phyloP scores from a whole-genome alignment of 2,888 invertebrate genomes.

The Vesta saturnalis region DNA sequence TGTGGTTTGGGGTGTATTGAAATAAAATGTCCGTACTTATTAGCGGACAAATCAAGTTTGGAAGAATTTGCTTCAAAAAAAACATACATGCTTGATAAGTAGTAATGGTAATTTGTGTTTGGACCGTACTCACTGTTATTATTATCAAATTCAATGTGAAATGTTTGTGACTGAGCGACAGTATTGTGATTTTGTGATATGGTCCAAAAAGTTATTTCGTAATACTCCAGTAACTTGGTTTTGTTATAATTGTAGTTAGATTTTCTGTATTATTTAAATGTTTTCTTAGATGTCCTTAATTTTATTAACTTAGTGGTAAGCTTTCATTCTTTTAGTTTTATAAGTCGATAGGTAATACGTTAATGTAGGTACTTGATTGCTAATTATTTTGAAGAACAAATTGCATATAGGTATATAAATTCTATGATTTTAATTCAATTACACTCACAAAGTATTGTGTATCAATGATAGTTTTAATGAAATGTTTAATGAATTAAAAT shows the following conservation, averaged over 20 bases:
- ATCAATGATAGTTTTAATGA: too few species aligned
- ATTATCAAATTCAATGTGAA: constrained; percentile 15
- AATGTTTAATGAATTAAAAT: too few species aligned
- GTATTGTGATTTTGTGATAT: constrained; percentile 14
- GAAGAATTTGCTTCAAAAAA: constrained; percentile 6
- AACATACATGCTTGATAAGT: constrained; percentile 2
- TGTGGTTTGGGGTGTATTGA: constrained; percentile 13
- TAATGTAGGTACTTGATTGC: neutral
- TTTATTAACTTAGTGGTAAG: neutral
- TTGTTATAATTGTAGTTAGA: too few species aligned
- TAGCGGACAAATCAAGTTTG: neutral
- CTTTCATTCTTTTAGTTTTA: neutral
- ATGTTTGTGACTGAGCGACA: neutral
- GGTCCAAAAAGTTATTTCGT: neutral
- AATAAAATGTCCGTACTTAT: constrained; percentile 8
- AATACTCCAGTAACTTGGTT: neutral
- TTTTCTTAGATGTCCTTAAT: neutral
- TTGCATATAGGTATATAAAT: neutral
- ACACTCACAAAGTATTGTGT: too few species aligned
- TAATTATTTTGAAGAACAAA: neutral
- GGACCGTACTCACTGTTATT: neutral
- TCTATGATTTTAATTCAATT: too few species aligned
- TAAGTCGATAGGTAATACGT: neutral
- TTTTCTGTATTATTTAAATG: too few species aligned
- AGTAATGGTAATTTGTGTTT: constrained; percentile 3